These are phyloP conservation scores for Opisthograptis luteolata DNA, from an alignment of 2,888 invertebrate species.

Conservation along the genomic window DNA sequence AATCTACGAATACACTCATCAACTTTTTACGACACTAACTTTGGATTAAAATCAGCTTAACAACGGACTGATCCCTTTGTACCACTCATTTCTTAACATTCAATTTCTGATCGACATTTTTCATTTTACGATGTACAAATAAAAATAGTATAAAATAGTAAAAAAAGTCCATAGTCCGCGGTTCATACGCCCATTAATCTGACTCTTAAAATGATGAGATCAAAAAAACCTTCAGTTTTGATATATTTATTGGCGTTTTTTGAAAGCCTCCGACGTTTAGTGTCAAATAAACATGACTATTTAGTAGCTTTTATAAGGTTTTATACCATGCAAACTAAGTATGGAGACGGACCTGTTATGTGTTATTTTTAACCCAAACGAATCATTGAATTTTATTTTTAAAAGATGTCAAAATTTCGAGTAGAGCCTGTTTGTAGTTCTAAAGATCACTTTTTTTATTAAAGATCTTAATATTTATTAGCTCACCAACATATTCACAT, in stretches of 20 bases:
- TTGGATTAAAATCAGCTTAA: constrained; percentile 20
- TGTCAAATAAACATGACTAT: constrained; percentile 74
- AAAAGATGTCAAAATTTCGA: no score
- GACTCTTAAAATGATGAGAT: constrained; percentile 30
- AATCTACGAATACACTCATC: constrained; percentile 12
- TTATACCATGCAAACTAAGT: constrained; percentile 52
- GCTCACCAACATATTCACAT: no score
- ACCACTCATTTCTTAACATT: constrained; percentile 25
- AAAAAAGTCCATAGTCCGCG: constrained; percentile 17
- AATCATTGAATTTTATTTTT: no score
- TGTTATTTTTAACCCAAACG: not conserved
- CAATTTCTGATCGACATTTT: constrained; percentile 28
- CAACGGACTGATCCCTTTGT: constrained; percentile 2
- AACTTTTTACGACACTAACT: constrained; percentile 23
- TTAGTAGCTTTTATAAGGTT: constrained; percentile 76
- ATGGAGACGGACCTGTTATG: constrained; percentile 48
- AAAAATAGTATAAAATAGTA: constrained; percentile 18
- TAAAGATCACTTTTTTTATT: no score
- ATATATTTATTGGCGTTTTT: constrained; percentile 74
- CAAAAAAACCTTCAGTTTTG: constrained; percentile 51
- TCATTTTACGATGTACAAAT: constrained; percentile 20
- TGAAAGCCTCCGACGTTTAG: constrained; percentile 68
- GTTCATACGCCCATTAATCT: constrained; percentile 28
- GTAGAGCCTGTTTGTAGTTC: no score
- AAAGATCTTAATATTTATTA: no score